Base-by-base conservation (phyloP, 1,140 invertebrate genomes). In the Euura saliciscinereae region DNA sequence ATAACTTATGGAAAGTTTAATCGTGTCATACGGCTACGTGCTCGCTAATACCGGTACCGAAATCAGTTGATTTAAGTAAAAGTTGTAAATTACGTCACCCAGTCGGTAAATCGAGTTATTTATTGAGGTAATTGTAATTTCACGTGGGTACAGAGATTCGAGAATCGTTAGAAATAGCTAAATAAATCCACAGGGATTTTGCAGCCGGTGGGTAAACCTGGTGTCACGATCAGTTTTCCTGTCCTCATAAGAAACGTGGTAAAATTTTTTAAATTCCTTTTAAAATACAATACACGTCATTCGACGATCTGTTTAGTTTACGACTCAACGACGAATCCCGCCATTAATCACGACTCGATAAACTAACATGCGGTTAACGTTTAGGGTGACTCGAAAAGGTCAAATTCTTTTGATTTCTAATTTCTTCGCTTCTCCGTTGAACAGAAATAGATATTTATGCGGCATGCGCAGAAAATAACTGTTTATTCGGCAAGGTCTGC, bases 31-130 rank as follows among this genome's bases (percentile, higher is more conserved):
- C 28, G 28, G 28, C 28, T 28, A 28, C 28, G 28, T 28, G 28
- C 28, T 28, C 28, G 28, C 28, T 28, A 28, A 59, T n/a, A 59
- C 3, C 3, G 8, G 51, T 59, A 8, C 13, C 3, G 51, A 59
- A 59, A 59, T 59, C 51, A n/a, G 51, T 59, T 59, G 51, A 59
- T 59, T 59, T n/a, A 6, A 59, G 51, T 59, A 59, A 59, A 59
- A 59, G 51, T 59, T 59, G 13, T 8, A 59, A 3, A 59, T 11
- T n/a, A 0, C 51, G 51, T 59, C 2, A n/a, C 28, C 28, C 28
- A 28, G 28, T 28, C 28, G 28, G 13, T 59, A 59, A 3, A 0
- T 59, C 6, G 5, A n/a, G 10, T 59, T 59, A 59, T 59, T 59
- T 59, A 59, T 59, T 4, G 51, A 59, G 13, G 10, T n/a, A 59